Conservation (phyloP, 2,888 invertebrate species). For the Litoditis marina region DNA sequence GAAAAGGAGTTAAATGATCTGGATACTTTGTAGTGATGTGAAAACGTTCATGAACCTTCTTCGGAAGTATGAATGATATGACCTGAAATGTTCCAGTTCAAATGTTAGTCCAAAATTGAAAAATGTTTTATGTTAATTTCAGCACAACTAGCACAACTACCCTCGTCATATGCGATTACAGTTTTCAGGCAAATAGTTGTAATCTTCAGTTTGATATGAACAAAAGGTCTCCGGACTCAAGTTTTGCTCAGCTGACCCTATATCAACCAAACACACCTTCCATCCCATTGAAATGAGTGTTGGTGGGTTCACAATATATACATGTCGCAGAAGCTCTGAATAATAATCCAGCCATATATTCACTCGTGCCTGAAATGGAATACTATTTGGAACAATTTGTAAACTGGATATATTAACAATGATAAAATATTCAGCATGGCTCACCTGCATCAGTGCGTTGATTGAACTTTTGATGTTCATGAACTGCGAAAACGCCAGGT, state of each 20-base stretch:
- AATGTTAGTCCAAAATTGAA: background rate
- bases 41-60: slow-evolving; percentile 22
- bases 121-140: too few relatives aligned
- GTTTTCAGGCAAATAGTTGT: too few relatives aligned
- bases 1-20: slow-evolving; percentile 8
- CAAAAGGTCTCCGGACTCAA: too few relatives aligned
- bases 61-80: slow-evolving; percentile 20
- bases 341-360: slow-evolving; percentile 26
- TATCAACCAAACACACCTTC: too few relatives aligned
- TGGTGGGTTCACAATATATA: slow-evolving; percentile 24
- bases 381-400: too few relatives aligned
- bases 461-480: slow-evolving; percentile 20
- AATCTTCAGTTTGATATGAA: too few relatives aligned
- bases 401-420: background rate
- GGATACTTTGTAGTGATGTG: slow-evolving; percentile 17
- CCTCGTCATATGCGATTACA: too few relatives aligned
- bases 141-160: too few relatives aligned
- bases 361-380: slow-evolving; percentile 20
- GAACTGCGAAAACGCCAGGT: slow-evolving; percentile 12
- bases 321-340: slow-evolving; percentile 19
- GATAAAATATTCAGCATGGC: background rate
- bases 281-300: slow-evolving; percentile 19
- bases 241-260: too few relatives aligned
- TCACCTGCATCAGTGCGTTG: slow-evolving; percentile 21
- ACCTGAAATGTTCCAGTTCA: too few relatives aligned